Base-by-base conservation (phyloP, 2,888 invertebrate species). In the Atrina japonica region DNA sequence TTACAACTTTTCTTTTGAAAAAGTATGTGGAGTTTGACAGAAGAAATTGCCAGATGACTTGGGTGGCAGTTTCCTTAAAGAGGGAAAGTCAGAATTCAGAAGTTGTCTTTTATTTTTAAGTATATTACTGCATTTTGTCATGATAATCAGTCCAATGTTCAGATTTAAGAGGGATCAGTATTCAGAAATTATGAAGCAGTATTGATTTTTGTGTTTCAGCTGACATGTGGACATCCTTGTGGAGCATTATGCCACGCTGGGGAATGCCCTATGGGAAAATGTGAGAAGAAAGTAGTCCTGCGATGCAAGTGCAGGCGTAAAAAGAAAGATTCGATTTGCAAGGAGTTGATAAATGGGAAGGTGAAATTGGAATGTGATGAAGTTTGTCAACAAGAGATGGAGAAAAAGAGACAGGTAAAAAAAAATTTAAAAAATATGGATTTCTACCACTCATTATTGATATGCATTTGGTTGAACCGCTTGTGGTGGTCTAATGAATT, bases 221-320 rank as follows among this genome's bases (percentile, higher is more conserved):
- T 95, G 88, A 89, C 93, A 7, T 98, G 97, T 91, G 95, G 96
- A 0, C 97, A 98, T 91, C 94, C 95, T 7, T 91, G 91, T 79
- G 81, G 84, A 16, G 63, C 77, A 30, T 63, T 68, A 7, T 91
- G 91, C 77, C 91, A 91, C 78, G 66, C 81, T 40, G 89, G 89
- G 7, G 61, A 73, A 0, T 90, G 90, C 69, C 81, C 84, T 0
- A 72, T 76, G 5, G 94, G 94, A 73, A 88, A 91, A 0, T 97
- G 97, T 87, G 93, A 93, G 66, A 95, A 95, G 86, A 96, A 95
- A 89, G 93, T 96, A 0, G 95, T 95, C 89, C 90, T 96, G 0
- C 92, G 93, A 68, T 97, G 97, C 83, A 91, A 92, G 40, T 97
- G 97, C 88, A 94, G 94, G 80, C 93, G 95, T 70, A 90, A 95